Evolutionary conservation across 1,140 invertebrate species (phyloP).

Genomic region (Achatina immaculata): DNA sequence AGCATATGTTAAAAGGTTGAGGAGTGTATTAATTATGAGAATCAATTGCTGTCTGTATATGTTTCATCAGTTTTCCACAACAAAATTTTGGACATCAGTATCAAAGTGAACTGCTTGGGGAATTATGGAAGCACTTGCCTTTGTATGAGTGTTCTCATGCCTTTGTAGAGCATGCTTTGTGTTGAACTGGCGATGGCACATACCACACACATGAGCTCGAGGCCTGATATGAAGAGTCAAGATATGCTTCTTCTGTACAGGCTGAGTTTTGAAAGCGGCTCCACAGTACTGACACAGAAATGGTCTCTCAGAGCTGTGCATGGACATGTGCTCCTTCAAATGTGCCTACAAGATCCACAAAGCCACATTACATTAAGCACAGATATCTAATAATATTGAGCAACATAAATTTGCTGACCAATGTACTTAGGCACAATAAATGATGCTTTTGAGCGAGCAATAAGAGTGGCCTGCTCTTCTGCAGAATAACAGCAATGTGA

Average conservation of each 20-base stretch:
- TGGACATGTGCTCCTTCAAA: slow-evolving; percentile 61
- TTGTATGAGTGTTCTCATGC: slow-evolving; percentile 67
- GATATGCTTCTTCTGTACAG: slow-evolving; percentile 72
- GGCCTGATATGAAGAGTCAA: slow-evolving; percentile 70
- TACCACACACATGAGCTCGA: slow-evolving; percentile 62
- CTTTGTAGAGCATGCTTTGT: slow-evolving; percentile 71
- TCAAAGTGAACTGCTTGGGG: background rate
- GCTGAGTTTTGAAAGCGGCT: slow-evolving; percentile 72
- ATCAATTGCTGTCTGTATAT: too few relatives aligned
- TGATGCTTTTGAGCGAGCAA: too few relatives aligned
- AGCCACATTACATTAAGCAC: background rate
- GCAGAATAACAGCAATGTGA: too few relatives aligned
- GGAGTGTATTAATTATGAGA: too few relatives aligned
- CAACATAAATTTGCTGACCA: too few relatives aligned
- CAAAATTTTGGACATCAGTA: too few relatives aligned
- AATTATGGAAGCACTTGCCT: slow-evolving; percentile 17
- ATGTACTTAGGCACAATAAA: too few relatives aligned
- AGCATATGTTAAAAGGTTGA: too few relatives aligned
- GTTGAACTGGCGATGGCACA: slow-evolving; percentile 70
- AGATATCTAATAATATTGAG: background rate
- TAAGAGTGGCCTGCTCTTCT: too few relatives aligned
- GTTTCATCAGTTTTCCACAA: too few relatives aligned
- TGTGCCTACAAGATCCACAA: slow-evolving; percentile 57
- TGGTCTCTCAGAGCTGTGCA: slow-evolving; percentile 70
- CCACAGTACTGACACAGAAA: slow-evolving; percentile 73